Conservation (phyloP, 37 sponge, comb jelly and placozoan species). For the Petrosia ficiformis region DNA sequence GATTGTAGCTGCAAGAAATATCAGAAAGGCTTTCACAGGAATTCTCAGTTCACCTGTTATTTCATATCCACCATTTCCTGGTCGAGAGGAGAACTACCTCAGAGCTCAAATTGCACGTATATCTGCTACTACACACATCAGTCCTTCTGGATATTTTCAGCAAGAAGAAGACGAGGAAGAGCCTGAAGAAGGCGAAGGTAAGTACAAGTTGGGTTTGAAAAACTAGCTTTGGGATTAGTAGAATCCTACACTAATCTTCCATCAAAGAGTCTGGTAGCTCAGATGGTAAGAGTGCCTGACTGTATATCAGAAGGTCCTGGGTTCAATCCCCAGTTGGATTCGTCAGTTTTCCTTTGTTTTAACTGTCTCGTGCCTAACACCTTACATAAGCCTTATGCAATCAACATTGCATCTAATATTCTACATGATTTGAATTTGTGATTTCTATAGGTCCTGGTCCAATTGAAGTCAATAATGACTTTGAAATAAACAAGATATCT, state of each 20-base stretch:
- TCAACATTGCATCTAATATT: too few species aligned
- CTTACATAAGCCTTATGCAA: too few species aligned
- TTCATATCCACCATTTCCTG: constrained; percentile 93
- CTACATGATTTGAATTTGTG: too few species aligned
- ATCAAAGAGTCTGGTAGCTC: too few species aligned
- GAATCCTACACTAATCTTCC: neutral
- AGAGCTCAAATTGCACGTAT: constrained; percentile 97
- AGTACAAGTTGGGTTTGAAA: too few species aligned
- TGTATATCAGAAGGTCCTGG: too few species aligned
- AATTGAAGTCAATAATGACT: constrained; percentile 85
- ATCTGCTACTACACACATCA: constrained; percentile 88
- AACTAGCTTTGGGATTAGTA: too few species aligned
- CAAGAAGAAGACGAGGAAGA: constrained; percentile 93
- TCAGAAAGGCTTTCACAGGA: constrained; percentile 93
- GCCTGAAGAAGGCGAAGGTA: constrained; percentile 80
- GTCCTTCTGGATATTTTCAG: constrained; percentile 80
- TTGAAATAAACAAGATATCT: constrained; percentile 63
- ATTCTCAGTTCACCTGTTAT: constrained; percentile 77
- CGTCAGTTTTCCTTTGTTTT: too few species aligned
- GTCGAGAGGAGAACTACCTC: constrained; percentile 88
- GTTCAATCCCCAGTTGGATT: too few species aligned
- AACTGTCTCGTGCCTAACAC: constrained; percentile 19
- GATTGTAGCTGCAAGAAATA: constrained; percentile 71
- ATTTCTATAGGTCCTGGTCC: constrained; percentile 16
- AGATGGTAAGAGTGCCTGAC: too few species aligned